Base-by-base conservation (phyloP, 2,113 vertebrate genomes). In the Indicator indicator region DNA sequence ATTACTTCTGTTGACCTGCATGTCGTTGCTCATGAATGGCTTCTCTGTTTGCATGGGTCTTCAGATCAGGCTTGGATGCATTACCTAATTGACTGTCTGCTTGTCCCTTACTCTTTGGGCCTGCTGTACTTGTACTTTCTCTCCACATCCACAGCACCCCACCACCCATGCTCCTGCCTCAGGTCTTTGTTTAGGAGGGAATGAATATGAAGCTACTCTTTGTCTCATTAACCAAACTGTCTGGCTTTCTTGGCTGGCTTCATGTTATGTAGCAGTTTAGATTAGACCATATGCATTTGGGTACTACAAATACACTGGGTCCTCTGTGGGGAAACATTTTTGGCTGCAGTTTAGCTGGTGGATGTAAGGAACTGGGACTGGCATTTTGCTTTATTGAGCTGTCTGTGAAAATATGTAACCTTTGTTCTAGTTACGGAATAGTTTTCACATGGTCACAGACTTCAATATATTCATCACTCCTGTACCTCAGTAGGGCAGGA, bases 181-280 rank as follows among this genome's bases (percentile, higher is more conserved):
- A 92, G 93, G 89, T 77, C 94, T 96, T 79, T 95, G 64, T 93
- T 89, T 83, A 68, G 56, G 54, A 79, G 28, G 28, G 46, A 70
- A 67, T 70, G 62, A 95, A 80, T 84, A 38, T 6, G 60, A 94
- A 94, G 68, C 75, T 73, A 79, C 64, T 88, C 68, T 94, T 94
- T 96, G 89, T 96, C 64, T 94, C 78, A 13, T 74, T 77, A 85
- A 92, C 89, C 71, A 89, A 94, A 92, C 76, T 74, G 94, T 94
- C 94, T 94, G 94, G 79, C 42, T 54, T 87, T 92, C 64, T 93
- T 94, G 89, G 56, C 89, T 89, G 52, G 38, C 75, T 93, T 92
- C 94, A 91, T 94, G 82, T 77, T 83, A 48, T 77, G 11, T 40
- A 60, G 56, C 82, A 88, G 84, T 97, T 95, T 95, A 63, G 79